Base-by-base conservation (phyloP, 2,888 invertebrate genomes). In the Molorchus minor region DNA sequence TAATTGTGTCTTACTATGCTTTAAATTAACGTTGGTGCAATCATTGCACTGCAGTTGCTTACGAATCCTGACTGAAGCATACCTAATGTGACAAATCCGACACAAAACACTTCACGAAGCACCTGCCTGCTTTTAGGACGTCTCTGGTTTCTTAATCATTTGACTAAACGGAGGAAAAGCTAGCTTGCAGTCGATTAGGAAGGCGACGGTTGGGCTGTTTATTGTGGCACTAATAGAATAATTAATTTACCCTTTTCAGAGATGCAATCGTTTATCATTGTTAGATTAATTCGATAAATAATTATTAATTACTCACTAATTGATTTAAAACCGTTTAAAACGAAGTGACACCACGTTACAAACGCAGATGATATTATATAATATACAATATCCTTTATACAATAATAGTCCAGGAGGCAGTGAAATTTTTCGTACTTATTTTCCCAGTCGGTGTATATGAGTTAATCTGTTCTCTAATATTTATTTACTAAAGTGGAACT, bases 201-300 rank as follows among this genome's bases (percentile, higher is more conserved):
- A 44, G 52, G 47, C 45, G 40, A 46, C 45, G 38, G 38, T 55
- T 46, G 45, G 38, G 25, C 38, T 8, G 45, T 45, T 61, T 57
- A 61, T 57, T 61, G 54, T 57, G 44, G 40, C 56, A 51, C 49
- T 62, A 60, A 62, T 60, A 56, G 59, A 62, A 60, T 62, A 56
- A 62, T 62, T 60, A 62, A 62, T 62, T 62, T 62, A 59, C 49
- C 61, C 54, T 61, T 61, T 54, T 54, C 35, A 47, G 57, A 47
- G 57, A 57, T 54, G 57, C 54, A 20, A 49, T 44, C 47, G 54
- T 61, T 44, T 47, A 53, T 54, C 56, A 56, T 57, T 51, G 57
- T 57, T 57, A 61, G 43, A 61, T 53, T 56, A 61, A 61, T 57
- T 61, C 54, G 54, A 61, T 57, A 57, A 54, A 54, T 53, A 54